Evolutionary conservation across 2,888 invertebrate genomes (phyloP).

Genomic region (Tipula helvola): DNA sequence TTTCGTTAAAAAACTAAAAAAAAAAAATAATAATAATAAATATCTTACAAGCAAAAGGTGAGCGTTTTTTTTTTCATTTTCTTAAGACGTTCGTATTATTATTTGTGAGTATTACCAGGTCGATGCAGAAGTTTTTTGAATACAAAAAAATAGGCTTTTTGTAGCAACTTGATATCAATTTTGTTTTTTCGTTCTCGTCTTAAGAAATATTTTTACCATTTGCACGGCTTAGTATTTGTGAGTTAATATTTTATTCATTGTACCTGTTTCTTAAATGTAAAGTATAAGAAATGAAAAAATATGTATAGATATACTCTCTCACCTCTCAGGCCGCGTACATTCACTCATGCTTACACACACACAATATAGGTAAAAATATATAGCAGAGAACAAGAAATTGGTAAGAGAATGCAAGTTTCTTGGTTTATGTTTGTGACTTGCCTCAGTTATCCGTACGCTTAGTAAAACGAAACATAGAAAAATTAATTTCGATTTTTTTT

Average conservation of each 20-base stretch:
- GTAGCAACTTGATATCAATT: background rate
- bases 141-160: background rate
- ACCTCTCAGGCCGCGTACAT: background rate
- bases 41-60: slow-evolving; percentile 4
- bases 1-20: background rate
- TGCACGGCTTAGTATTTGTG: background rate
- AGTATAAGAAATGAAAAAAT: background rate
- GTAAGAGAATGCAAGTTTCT: background rate
- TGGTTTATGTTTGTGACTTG: background rate
- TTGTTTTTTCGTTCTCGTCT: background rate
- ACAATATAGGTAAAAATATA: background rate
- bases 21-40: background rate
- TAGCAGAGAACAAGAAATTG: background rate
- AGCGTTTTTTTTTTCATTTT: slow-evolving; percentile 5
- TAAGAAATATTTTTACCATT: background rate
- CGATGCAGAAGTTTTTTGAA: background rate
- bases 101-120: background rate
- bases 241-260: slow-evolving; percentile 4
- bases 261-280: background rate
- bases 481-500: background rate
- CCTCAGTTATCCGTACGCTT: slow-evolving; percentile 18
- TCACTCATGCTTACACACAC: background rate
- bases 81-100: background rate
- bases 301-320: background rate
- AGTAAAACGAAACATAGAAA: slow-evolving; percentile 17